phyloP scores from a whole-genome alignment of 2,888 invertebrate species.

The Brachycybe producta region DNA sequence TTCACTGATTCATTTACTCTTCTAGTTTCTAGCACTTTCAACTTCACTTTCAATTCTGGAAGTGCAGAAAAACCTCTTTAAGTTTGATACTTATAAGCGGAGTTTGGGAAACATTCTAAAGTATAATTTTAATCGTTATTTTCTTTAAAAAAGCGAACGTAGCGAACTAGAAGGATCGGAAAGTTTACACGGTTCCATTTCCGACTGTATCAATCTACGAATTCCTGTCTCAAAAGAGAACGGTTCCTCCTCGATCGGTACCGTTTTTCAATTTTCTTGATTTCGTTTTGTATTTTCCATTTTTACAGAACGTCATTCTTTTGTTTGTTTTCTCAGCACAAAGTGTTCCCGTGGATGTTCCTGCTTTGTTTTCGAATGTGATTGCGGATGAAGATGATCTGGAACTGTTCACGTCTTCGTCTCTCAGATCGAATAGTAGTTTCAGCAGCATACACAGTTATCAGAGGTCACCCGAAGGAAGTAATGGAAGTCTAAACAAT shows the following conservation, averaged over 20 bases:
- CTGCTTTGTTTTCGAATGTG: constrained; percentile 18
- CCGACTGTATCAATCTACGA: constrained; percentile 8
- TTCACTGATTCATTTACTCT: no score
- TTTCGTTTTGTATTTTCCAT: no score
- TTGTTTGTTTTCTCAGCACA: constrained; percentile 28
- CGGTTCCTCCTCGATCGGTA: no score
- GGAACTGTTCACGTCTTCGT: constrained; percentile 9
- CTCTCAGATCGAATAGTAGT: constrained; percentile 17
- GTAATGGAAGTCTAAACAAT: constrained; percentile 27
- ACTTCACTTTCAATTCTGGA: no score
- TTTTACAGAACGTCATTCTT: no score
- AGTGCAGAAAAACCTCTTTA: no score
- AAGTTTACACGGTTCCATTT: constrained; percentile 20
- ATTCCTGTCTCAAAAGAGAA: no score
- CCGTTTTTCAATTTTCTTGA: no score
- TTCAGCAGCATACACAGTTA: constrained; percentile 12
- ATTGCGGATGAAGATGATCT: constrained; percentile 8
- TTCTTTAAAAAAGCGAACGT: constrained; percentile 11
- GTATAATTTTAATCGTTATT: not conserved
- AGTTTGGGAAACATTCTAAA: no score
- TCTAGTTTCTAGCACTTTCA: no score
- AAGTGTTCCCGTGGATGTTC: constrained; percentile 35
- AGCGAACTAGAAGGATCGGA: constrained; percentile 22
- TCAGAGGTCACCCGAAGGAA: constrained; percentile 23
- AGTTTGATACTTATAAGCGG: no score